Conservation (phyloP, 1,140 invertebrate species). For the Spodoptera litura region DNA sequence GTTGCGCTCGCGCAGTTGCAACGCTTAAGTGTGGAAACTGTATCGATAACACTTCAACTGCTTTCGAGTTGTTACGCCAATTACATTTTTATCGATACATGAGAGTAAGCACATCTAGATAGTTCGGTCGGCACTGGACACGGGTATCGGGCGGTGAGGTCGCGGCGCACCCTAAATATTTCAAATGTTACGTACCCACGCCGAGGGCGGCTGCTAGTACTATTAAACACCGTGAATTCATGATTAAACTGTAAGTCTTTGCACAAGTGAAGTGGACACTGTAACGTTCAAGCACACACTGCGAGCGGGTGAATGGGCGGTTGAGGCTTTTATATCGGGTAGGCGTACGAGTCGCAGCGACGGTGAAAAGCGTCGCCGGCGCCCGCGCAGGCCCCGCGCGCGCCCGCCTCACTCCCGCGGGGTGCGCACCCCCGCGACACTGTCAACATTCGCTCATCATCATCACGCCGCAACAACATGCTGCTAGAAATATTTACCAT, state of each 20-base stretch:
- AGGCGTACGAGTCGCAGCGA: conserved; percentile 69
- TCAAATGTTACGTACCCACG: conserved; percentile 83
- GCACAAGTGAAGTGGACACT: conserved; percentile 80
- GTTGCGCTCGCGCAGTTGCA: conserved; percentile 55
- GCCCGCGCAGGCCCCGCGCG: conserved; percentile 62
- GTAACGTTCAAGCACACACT: conserved; percentile 83
- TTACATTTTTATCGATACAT: conserved; percentile 56
- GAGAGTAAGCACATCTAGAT: conserved; percentile 52
- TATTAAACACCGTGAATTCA: conserved; percentile 84
- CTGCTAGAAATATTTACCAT: conserved; percentile 11
- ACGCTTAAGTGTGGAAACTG: conserved; percentile 56
- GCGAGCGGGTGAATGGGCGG: conserved; percentile 84
- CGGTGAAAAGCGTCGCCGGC: conserved; percentile 77
- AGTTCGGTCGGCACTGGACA: conserved; percentile 56
- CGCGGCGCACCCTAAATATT: conserved; percentile 76
- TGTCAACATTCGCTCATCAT: conserved; percentile 35
- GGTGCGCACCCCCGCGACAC: conserved; percentile 30
- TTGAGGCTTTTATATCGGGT: conserved; percentile 83
- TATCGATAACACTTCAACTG: conserved; percentile 57
- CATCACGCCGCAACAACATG: conserved; percentile 25
- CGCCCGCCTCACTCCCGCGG: conserved; percentile 40
- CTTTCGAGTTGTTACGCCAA: conserved; percentile 61
- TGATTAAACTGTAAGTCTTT: conserved; percentile 81
- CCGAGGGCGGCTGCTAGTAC: conserved; percentile 84
- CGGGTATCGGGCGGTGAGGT: conserved; percentile 47